Percentiles rank a stretch among this genome's conserved stretches.
phyloP scores from a whole-genome alignment of 2,797 vertebrate species.

The Muraenolepis orangiensis region DNA sequence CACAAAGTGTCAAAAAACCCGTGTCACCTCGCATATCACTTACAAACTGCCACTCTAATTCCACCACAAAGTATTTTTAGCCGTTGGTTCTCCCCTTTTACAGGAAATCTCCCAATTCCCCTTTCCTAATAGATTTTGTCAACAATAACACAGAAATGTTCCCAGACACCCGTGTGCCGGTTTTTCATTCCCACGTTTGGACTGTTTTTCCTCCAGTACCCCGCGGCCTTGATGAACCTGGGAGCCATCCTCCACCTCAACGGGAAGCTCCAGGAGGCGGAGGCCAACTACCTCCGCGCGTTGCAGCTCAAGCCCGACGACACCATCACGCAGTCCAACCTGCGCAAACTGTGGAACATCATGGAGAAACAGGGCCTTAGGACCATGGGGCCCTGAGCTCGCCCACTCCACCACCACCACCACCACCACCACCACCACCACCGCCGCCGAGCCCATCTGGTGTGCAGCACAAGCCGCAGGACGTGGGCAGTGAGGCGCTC shows the following conservation, averaged over 20 bases:
- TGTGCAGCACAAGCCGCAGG: slow-evolving; percentile 36
- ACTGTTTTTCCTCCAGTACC: slow-evolving; percentile 79
- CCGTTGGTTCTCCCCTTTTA: neutral
- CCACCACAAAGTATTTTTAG: neutral
- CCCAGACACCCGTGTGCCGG: neutral
- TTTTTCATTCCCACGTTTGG: neutral
- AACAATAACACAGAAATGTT: neutral
- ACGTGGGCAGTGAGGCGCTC: neutral
- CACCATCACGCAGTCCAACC: slow-evolving; percentile 95
- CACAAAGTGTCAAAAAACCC: no score
- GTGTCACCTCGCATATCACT: no score
- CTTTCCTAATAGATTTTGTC: neutral
- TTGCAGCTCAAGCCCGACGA: slow-evolving; percentile 95
- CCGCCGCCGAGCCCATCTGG: slow-evolving; percentile 22
- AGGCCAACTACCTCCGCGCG: slow-evolving; percentile 94
- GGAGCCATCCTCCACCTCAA: slow-evolving; percentile 98
- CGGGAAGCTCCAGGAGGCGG: slow-evolving; percentile 89
- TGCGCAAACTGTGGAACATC: slow-evolving; percentile 98
- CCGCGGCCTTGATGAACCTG: slow-evolving; percentile 96
- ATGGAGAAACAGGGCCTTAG: slow-evolving; percentile 98
- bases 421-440: slow-evolving; percentile 22
- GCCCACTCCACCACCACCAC: slow-evolving; percentile 9
- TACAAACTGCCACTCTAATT: neutral
- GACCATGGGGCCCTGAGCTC: slow-evolving; percentile 72
- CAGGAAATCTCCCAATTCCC: neutral